Conservation (phyloP, 53 echinoderm and acorn worm species). For the Paracentrotus lividus region DNA sequence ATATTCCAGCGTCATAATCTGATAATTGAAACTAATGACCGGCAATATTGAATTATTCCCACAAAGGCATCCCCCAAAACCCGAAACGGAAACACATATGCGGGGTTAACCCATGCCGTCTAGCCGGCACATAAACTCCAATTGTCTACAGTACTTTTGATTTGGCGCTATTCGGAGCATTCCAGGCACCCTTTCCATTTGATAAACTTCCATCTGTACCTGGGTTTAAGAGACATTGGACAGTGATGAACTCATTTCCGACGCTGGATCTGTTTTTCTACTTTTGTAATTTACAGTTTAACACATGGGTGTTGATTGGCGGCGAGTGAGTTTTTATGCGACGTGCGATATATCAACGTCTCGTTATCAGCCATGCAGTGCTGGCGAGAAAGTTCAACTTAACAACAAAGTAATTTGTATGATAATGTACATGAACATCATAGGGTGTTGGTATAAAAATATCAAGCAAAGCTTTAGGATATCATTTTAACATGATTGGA, state of each 20-base stretch:
- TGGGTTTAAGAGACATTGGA: not conserved
- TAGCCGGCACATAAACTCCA: conserved; percentile 33
- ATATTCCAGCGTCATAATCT: not conserved
- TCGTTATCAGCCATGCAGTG: not conserved
- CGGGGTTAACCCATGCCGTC: not conserved
- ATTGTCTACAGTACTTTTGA: conserved; percentile 56
- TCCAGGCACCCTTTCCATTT: not conserved
- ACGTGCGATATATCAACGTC: not conserved
- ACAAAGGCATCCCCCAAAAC: not conserved
- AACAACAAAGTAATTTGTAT: conserved; percentile 6
- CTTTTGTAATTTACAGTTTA: not conserved
- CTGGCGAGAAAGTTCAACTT: not conserved
- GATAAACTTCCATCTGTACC: conserved; percentile 1
- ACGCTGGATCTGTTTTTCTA: conserved; percentile 14
- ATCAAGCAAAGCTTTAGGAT: too few species aligned
- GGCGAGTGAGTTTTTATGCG: not conserved
- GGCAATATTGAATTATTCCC: conserved; percentile 34
- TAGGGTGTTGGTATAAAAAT: not conserved
- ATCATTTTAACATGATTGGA: too few species aligned
- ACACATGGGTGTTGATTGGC: not conserved
- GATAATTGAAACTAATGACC: conserved; percentile 46
- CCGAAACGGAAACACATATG: conserved; percentile 9
- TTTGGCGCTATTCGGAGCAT: conserved; percentile 37
- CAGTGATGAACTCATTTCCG: conserved; percentile 42
- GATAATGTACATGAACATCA: conserved; percentile 5